Evolutionary conservation across 2,888 invertebrate genomes (phyloP).

Genomic region (Caenorhabditis auriculariae): DNA sequence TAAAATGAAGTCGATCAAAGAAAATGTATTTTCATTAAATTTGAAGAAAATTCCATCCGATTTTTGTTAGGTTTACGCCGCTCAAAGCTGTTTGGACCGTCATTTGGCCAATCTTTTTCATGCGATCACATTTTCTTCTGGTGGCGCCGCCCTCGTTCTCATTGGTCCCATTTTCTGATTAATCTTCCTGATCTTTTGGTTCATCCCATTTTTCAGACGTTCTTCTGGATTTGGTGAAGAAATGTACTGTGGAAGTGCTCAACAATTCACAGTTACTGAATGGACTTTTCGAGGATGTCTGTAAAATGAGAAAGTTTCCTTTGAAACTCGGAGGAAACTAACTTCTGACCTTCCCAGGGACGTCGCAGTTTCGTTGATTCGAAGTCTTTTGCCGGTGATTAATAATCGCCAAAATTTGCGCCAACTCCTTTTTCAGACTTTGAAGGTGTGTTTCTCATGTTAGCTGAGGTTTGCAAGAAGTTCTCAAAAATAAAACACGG

Average conservation of each 20-base stretch:
- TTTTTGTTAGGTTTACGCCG: neutral
- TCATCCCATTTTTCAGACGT: slow-evolving; percentile 22
- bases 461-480: no score
- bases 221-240: slow-evolving; percentile 32
- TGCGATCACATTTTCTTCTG: slow-evolving; percentile 27
- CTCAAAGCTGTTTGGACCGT: slow-evolving; percentile 11
- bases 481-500: no score
- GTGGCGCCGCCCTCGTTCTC: slow-evolving; percentile 36
- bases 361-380: slow-evolving; percentile 44
- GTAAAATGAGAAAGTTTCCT: slow-evolving; percentile 23
- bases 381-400: slow-evolving; percentile 50
- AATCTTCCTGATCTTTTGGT: neutral
- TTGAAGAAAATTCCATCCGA: no score
- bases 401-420: no score
- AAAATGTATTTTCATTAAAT: no score
- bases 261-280: slow-evolving; percentile 41
- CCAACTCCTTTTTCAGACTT: no score
- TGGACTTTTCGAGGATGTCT: slow-evolving; percentile 37
- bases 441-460: no score
- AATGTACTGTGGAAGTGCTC: slow-evolving; percentile 37
- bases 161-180: slow-evolving; percentile 12
- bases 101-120: slow-evolving; percentile 31
- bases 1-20: no score
- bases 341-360: no score
- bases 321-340: no score